phyloP scores from a whole-genome alignment of 2,797 vertebrate species.

The Chaetodon trifasciatus region DNA sequence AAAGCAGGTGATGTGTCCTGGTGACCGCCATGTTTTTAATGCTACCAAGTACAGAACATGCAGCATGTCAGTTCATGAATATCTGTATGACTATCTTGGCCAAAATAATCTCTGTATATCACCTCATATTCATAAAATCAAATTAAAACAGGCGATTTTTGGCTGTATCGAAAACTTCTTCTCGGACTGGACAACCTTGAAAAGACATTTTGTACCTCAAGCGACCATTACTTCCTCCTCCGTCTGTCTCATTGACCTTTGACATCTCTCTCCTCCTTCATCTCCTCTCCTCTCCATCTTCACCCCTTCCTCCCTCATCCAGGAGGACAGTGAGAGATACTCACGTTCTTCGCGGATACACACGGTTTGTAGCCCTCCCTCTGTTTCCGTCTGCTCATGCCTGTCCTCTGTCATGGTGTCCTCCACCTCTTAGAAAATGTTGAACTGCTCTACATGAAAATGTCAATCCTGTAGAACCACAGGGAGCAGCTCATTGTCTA shows the following conservation, averaged over 20 bases:
- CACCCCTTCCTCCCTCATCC: slow-evolving; percentile 60
- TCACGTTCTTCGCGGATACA: slow-evolving; percentile 89
- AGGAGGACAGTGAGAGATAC: slow-evolving; percentile 98
- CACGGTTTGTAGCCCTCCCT: slow-evolving; percentile 89
- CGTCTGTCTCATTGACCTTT: slow-evolving; percentile 51
- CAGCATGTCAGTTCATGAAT: neutral
- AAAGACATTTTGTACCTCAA: neutral
- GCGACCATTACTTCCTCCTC: neutral
- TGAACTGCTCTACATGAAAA: neutral
- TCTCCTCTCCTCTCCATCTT: slow-evolving; percentile 31
- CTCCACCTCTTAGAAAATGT: neutral
- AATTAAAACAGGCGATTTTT: neutral
- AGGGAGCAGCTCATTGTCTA: neutral
- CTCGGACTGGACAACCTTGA: neutral
- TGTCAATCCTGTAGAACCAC: neutral
- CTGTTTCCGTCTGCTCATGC: slow-evolving; percentile 42
- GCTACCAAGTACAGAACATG: neutral
- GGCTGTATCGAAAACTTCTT: neutral
- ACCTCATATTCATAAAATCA: neutral
- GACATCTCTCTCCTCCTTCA: slow-evolving; percentile 38
- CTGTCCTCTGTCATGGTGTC: slow-evolving; percentile 32
- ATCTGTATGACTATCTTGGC: neutral
- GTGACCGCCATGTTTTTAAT: neutral
- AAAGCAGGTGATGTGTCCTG: neutral
- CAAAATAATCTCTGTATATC: neutral